A percentile compares a stretch with the other conserved stretches of the same genome.
phyloP scores from a whole-genome alignment of 2,113 vertebrate species.

The Anhinga anhinga region DNA sequence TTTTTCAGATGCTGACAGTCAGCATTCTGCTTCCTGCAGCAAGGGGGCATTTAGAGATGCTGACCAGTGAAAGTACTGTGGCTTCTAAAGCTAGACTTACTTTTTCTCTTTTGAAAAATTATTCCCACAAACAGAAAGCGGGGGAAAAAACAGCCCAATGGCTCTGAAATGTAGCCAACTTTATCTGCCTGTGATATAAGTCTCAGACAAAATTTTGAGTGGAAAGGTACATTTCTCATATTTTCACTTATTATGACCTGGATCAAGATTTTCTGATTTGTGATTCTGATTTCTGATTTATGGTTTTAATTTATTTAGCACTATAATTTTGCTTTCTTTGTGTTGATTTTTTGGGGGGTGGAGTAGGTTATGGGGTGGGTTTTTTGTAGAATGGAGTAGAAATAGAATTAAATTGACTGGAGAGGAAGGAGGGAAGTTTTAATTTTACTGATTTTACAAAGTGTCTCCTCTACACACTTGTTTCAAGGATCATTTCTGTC shows the following conservation, averaged over 20 bases:
- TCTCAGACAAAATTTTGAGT: not conserved
- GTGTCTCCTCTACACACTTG: not conserved
- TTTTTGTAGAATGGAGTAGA: not conserved
- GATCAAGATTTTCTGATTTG: not conserved
- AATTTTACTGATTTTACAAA: not conserved
- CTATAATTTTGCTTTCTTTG: not conserved
- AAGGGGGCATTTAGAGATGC: not conserved
- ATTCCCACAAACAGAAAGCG: not conserved
- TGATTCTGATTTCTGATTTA: not conserved
- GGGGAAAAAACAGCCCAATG: not conserved
- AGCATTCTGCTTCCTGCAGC: not conserved
- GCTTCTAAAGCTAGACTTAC: not conserved
- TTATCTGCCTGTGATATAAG: not conserved
- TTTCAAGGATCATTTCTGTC: not conserved
- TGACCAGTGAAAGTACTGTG: not conserved
- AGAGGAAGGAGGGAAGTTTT: not conserved
- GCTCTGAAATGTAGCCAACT: not conserved
- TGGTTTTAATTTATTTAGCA: not conserved
- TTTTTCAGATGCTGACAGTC: not conserved
- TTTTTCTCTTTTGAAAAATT: not conserved
- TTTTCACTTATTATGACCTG: not conserved
- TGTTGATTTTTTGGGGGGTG: not conserved
- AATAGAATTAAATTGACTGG: not conserved
- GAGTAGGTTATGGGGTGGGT: too few relatives aligned
- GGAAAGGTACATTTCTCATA: not conserved